Conservation (phyloP, 2,113 vertebrate genomes). For the Aix galericulata region DNA sequence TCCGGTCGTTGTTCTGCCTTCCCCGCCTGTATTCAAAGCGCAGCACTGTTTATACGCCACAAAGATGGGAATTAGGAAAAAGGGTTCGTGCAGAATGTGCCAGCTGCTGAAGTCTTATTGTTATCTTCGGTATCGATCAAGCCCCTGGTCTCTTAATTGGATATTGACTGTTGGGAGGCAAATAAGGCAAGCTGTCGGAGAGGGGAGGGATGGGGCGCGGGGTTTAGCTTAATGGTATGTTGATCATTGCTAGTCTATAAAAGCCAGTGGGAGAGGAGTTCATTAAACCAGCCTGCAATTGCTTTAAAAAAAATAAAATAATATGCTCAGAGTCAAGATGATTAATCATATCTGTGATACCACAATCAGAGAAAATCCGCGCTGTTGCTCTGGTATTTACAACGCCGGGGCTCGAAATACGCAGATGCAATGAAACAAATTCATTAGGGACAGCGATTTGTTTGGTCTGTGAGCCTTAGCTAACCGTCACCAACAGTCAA, state of each 20-base stretch:
- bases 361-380: conserved; percentile 34
- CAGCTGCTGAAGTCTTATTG: conserved; percentile 44
- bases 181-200: conserved; percentile 51
- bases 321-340: conserved; percentile 47
- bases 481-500: neutral
- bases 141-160: conserved; percentile 55
- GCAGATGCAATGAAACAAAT: conserved; percentile 41
- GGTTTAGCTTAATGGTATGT: conserved; percentile 40
- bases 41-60: neutral
- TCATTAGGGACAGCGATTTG: conserved; percentile 31
- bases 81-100: conserved; percentile 4
- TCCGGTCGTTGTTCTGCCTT: conserved; percentile 4
- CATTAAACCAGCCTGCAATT: conserved; percentile 56
- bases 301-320: conserved; percentile 29
- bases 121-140: conserved; percentile 60
- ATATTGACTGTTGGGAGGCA: conserved; percentile 69
- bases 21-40: neutral
- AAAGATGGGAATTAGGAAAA: neutral
- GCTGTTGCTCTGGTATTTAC: conserved; percentile 42
- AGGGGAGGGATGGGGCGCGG: neutral
- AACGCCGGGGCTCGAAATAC: conserved; percentile 18
- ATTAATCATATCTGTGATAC: conserved; percentile 54
- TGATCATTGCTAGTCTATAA: conserved; percentile 57
- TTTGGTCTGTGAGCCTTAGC: conserved; percentile 30
- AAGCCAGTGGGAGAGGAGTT: conserved; percentile 57